These are phyloP conservation scores for Mythimna loreyi DNA, from an alignment of 2,888 invertebrate genomes.

Conservation along the genomic window DNA sequence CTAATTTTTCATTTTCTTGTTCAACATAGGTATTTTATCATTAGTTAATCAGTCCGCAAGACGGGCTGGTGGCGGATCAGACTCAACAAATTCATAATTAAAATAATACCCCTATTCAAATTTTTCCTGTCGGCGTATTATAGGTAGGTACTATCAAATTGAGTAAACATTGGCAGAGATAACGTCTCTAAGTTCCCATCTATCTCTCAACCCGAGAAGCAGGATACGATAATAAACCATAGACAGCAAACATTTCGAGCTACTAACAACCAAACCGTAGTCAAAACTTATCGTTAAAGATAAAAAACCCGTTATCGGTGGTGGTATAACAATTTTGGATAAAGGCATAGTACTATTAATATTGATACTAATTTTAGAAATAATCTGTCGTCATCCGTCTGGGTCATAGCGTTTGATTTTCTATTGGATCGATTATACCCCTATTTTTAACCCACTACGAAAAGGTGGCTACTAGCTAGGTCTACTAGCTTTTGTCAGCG, in stretches of 20 bases:
- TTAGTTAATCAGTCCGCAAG: background rate
- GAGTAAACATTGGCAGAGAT: slow-evolving; percentile 41
- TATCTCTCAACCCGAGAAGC: slow-evolving; percentile 21
- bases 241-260: slow-evolving; percentile 37
- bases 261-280: slow-evolving; percentile 23
- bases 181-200: slow-evolving; percentile 32
- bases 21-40: background rate
- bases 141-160: slow-evolving; percentile 28
- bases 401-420: background rate
- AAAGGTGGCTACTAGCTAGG: too few species aligned
- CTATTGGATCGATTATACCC: too few species aligned
- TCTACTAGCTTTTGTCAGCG: too few species aligned
- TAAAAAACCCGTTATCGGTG: slow-evolving; percentile 33
- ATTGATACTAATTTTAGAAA: background rate
- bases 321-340: slow-evolving; percentile 12
- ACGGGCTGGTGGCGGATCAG: background rate
- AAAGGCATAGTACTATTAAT: background rate
- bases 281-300: slow-evolving; percentile 36
- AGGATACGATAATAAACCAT: slow-evolving; percentile 40
- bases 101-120: background rate
- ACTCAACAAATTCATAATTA: background rate
- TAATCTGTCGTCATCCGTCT: too few species aligned
- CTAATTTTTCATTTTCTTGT: too few species aligned
- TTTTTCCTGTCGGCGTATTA: background rate
- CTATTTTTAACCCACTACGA: too few species aligned